These are phyloP conservation scores for Willowsia nigromaculata DNA, from an alignment of 2,888 invertebrate genomes.

Conservation along the genomic window DNA sequence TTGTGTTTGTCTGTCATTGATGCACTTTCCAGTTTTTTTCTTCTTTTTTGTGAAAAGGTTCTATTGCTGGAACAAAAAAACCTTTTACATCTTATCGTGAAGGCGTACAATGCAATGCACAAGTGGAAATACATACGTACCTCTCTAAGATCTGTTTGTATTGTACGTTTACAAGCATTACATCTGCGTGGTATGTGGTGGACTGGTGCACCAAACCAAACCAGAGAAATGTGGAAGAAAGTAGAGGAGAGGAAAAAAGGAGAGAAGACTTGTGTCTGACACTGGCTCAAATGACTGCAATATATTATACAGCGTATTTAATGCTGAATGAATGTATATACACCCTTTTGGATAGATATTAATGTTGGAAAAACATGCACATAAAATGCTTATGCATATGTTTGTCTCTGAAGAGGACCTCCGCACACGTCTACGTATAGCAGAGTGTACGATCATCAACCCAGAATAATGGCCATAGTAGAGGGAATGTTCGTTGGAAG, in stretches of 20 bases:
- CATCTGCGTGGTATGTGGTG: neutral
- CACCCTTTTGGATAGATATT: neutral
- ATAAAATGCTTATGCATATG: neutral
- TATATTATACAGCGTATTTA: neutral
- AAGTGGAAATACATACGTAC: neutral
- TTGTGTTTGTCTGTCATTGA: neutral
- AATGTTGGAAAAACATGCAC: neutral
- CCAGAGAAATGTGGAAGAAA: constrained; percentile 6
- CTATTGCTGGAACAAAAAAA: neutral
- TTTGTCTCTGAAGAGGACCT: neutral
- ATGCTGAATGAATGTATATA: neutral
- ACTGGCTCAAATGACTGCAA: constrained; percentile 19
- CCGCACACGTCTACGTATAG: neutral
- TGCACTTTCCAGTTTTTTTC: neutral
- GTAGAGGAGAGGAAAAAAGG: neutral
- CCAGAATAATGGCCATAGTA: neutral
- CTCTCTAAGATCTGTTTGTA: neutral
- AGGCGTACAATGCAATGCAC: constrained; percentile 1
- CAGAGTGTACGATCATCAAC: constrained; percentile 5
- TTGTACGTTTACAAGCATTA: neutral
- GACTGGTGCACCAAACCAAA: neutral
- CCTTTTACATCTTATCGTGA: neutral
- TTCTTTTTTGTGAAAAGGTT: neutral
- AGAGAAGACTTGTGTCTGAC: constrained; percentile 8
- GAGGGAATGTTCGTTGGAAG: constrained; percentile 1